Evolutionary conservation across 2,888 invertebrate genomes (phyloP), one percentile per base, ranked within the genome.

Genomic region (Agonopterix heracliana): DNA sequence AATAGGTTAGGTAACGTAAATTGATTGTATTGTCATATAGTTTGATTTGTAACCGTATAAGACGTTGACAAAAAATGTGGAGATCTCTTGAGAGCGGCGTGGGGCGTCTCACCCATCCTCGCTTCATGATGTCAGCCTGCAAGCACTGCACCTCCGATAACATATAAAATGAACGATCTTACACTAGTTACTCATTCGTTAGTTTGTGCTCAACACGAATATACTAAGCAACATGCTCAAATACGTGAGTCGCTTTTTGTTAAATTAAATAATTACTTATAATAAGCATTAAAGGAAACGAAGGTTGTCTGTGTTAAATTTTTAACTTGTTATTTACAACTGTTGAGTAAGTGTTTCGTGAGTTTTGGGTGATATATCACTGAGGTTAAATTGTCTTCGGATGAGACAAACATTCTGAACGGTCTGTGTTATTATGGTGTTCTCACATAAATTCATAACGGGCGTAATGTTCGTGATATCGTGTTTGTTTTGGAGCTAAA

Each of bases 131-230:
- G 82, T 85, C 82, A 84, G 81, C 68, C 62, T 78, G 77, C 78
- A 76, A 78, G 71, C 76, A 75, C 78, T 78, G 73, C 76, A 78
- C 71, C 72, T 69, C 68, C 64, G 76, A 74, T 75, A 78, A 78
- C 74, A 81, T 87, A 88, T 84, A 87, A 81, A 83, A 82, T 74
- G 85, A 73, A 77, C 78, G 75, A 71, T 65, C 74, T 57, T 68
- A 74, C 78, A 79, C 64, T 74, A 78, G 69, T 74, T 78, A 84
- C 75, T 85, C 87, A 88, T 85, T 88, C 88, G 85, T 82, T 81
- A 81, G 77, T 78, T 78, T 81, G 82, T 81, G 79, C 81, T 81
- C 85, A 74, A 74, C 71, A 78, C 75, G 84, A 80, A 78, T 71
- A 78, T 71, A 81, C 80, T 71, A 68, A 84, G 70, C 83, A 84